Conservation (phyloP, 2,888 invertebrate genomes). For the Drosophila parthenogenetica region DNA sequence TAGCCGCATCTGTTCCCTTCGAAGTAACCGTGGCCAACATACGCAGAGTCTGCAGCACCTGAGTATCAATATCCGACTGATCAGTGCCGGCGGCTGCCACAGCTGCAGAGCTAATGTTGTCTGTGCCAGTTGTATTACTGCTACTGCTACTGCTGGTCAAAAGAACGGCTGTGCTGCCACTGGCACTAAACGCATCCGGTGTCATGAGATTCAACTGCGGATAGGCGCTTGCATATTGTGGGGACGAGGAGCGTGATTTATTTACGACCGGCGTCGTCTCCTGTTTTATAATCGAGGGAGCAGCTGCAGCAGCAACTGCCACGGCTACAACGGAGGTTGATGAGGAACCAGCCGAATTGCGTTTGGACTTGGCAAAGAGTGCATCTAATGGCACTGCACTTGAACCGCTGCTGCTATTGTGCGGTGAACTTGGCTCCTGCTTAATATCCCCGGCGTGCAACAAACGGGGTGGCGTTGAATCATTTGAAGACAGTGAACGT, state of each 20-base stretch:
- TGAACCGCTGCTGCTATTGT: slow-evolving; percentile 47
- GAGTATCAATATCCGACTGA: slow-evolving; percentile 77
- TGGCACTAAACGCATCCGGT: slow-evolving; percentile 92
- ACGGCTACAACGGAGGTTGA: slow-evolving; percentile 69
- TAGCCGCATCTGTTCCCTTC: slow-evolving; percentile 74
- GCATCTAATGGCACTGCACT: slow-evolving; percentile 67
- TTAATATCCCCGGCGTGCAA: slow-evolving; percentile 55
- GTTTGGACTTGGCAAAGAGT: slow-evolving; percentile 73
- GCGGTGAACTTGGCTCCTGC: slow-evolving; percentile 58
- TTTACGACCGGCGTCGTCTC: slow-evolving; percentile 44
- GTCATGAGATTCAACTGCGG: slow-evolving; percentile 91
- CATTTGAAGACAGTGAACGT: slow-evolving; percentile 58
- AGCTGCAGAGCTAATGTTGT: slow-evolving; percentile 28
- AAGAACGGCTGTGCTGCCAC: slow-evolving; percentile 35
- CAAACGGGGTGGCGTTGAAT: slow-evolving; percentile 27
- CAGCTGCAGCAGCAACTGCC: slow-evolving; percentile 65
- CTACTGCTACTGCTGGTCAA: slow-evolving; percentile 49
- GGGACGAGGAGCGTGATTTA: slow-evolving; percentile 76
- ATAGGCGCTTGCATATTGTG: slow-evolving; percentile 74
- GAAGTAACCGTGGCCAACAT: slow-evolving; percentile 84
- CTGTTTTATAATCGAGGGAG: slow-evolving; percentile 24
- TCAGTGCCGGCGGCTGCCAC: slow-evolving; percentile 24
- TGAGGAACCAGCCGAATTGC: slow-evolving; percentile 45
- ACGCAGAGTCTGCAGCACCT: slow-evolving; percentile 84
- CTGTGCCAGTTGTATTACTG: slow-evolving; percentile 28